phyloP scores from a whole-genome alignment of 2,888 invertebrate genomes.

The Periphyllus acericola region DNA sequence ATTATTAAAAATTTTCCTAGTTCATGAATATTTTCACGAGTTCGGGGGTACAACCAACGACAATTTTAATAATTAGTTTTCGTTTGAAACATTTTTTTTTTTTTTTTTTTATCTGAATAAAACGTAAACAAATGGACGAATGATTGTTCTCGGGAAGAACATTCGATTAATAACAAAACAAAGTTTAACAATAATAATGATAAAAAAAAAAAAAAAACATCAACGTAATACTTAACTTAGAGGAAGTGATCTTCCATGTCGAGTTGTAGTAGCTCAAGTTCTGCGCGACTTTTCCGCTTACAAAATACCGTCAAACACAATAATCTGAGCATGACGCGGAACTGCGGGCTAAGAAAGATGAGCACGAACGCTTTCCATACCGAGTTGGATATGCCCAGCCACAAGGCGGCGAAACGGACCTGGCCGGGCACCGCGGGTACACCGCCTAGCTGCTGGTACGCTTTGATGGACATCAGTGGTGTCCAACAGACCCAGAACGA shows the following conservation, averaged over 20 bases:
- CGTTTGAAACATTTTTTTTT: constrained; percentile 46
- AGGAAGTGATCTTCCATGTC: constrained; percentile 77
- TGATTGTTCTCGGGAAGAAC: constrained; percentile 62
- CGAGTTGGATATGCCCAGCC: constrained; percentile 94
- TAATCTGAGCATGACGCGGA: constrained; percentile 86
- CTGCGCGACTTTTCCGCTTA: constrained; percentile 83
- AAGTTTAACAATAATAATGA: constrained; percentile 56
- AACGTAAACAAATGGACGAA: constrained; percentile 61
- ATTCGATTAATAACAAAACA: constrained; percentile 61
- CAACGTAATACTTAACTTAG: constrained; percentile 68
- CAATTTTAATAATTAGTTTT: constrained; percentile 46
- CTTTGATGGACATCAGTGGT: constrained; percentile 85
- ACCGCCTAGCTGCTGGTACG: constrained; percentile 73
- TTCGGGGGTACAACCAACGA: constrained; percentile 37
- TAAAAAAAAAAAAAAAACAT: constrained; percentile 36
- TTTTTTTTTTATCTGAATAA: constrained; percentile 45
- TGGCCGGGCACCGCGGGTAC: constrained; percentile 73
- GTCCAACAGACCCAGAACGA: constrained; percentile 95
- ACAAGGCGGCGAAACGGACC: constrained; percentile 91
- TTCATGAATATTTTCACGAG: constrained; percentile 13
- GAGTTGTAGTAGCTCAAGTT: constrained; percentile 86
- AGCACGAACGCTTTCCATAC: constrained; percentile 95
- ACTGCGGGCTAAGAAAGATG: constrained; percentile 89
- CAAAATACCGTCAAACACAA: constrained; percentile 90
- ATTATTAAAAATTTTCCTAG: constrained; percentile 37